Evolutionary conservation across 2,113 vertebrate species (phyloP).

Genomic region (Beaufortia kweichowensis): DNA sequence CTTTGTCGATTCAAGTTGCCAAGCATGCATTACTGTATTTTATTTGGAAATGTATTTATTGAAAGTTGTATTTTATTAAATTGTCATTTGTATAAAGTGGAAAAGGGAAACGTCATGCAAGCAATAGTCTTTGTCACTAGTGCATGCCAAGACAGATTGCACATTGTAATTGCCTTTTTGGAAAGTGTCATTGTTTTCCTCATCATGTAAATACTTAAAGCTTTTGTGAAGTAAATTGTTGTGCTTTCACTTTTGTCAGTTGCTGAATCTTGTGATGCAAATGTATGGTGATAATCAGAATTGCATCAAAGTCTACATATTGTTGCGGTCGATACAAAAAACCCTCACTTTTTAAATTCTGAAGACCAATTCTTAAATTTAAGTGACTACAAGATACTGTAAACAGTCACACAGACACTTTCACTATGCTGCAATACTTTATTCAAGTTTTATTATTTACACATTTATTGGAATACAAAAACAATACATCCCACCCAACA

Average conservation of each 20-base stretch:
- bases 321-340: too few species aligned
- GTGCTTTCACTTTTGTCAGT: slow-evolving; percentile 77
- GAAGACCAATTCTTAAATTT: too few species aligned
- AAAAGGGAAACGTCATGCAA: slow-evolving; percentile 67
- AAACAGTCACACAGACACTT: neutral
- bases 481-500: slow-evolving; percentile 5
- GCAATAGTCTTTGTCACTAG: slow-evolving; percentile 61
- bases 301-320: too few species aligned
- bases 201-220: slow-evolving; percentile 90
- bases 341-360: too few species aligned
- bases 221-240: slow-evolving; percentile 88
- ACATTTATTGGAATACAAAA: slow-evolving; percentile 56
- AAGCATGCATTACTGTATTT: slow-evolving; percentile 86
- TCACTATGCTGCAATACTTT: slow-evolving; percentile 58
- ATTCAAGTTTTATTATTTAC: slow-evolving; percentile 52
- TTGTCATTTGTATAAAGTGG: slow-evolving; percentile 72
- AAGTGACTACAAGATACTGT: too few species aligned
- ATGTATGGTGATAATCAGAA: too few species aligned
- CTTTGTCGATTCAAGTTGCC: slow-evolving; percentile 76
- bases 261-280: neutral
- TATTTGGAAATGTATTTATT: slow-evolving; percentile 79
- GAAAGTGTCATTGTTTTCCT: slow-evolving; percentile 70
- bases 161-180: slow-evolving; percentile 86
- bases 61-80: slow-evolving; percentile 70
- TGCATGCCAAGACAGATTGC: slow-evolving; percentile 88